These are phyloP conservation scores for Phainopepla nitens DNA, from an alignment of 2,113 vertebrate genomes.

Conservation along the genomic window DNA sequence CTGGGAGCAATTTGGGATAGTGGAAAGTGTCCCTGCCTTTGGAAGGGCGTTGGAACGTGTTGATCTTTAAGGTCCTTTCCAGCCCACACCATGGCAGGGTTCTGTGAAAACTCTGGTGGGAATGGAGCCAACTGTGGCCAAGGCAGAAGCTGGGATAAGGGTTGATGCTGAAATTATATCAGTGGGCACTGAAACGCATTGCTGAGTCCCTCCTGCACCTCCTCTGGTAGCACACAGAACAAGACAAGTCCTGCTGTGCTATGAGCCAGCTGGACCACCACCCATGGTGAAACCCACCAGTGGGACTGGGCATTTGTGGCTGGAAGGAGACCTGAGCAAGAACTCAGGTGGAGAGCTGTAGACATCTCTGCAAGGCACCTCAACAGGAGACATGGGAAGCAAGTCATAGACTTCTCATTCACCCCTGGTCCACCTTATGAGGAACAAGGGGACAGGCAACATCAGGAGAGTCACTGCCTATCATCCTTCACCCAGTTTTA, in stretches of 20 bases:
- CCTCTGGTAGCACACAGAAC: accelerated
- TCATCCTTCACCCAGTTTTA: not conserved
- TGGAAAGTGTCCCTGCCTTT: not conserved
- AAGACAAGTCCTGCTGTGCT: not conserved
- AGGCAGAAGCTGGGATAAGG: not conserved
- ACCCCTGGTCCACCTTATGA: not conserved
- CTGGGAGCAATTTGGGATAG: not conserved
- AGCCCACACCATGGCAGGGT: not conserved
- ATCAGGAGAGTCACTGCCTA: not conserved
- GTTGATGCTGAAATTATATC: not conserved
- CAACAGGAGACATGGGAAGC: not conserved
- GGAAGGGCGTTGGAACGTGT: not conserved
- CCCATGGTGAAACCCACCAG: accelerated
- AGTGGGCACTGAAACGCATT: not conserved
- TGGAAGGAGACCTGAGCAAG: not conserved
- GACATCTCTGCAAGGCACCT: not conserved
- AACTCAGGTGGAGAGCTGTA: not conserved
- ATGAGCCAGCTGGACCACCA: not conserved
- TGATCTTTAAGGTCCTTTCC: not conserved
- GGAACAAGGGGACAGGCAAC: not conserved
- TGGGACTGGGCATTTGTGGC: not conserved
- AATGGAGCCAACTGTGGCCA: accelerated
- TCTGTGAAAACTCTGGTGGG: not conserved
- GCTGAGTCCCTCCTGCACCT: not conserved
- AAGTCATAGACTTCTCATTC: not conserved